These are phyloP conservation scores for Grammomys dolichurus DNA, from an alignment of 2,113 vertebrate genomes.

Conservation along the genomic window DNA sequence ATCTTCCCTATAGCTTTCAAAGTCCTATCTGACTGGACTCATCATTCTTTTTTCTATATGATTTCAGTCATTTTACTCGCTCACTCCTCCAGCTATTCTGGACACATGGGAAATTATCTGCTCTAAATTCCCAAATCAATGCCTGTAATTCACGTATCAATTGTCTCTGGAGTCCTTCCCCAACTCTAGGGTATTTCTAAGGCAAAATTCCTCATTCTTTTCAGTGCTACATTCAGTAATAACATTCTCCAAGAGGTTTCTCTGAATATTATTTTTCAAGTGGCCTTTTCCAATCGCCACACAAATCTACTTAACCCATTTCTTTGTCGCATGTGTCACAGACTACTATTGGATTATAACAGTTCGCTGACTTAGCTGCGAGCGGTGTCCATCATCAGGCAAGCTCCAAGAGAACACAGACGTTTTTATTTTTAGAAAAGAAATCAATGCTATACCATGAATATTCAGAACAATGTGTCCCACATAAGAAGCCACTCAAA, in stretches of 20 bases:
- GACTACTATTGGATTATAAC: not conserved
- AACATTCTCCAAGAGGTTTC: not conserved
- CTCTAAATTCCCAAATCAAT: not conserved
- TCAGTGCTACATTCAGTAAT: not conserved
- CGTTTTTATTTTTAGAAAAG: not conserved
- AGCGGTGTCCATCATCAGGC: not conserved
- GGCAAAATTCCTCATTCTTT: not conserved
- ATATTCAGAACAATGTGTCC: not conserved
- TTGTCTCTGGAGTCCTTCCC: not conserved
- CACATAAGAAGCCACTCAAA: not conserved
- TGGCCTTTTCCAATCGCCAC: not conserved
- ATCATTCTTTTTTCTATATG: not conserved
- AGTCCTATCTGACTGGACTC: not conserved
- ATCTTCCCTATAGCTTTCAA: not conserved
- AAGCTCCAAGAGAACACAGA: not conserved
- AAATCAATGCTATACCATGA: not conserved
- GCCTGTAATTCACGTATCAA: not conserved
- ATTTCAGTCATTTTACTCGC: not conserved
- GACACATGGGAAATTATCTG: not conserved
- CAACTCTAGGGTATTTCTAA: not conserved
- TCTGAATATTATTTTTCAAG: not conserved
- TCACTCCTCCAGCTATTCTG: not conserved
- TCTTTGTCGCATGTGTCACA: not conserved
- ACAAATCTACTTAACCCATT: not conserved
- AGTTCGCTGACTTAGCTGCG: constrained; percentile 9